Evolutionary conservation across 2,888 invertebrate species (phyloP).

Genomic region (Cancer borealis): DNA sequence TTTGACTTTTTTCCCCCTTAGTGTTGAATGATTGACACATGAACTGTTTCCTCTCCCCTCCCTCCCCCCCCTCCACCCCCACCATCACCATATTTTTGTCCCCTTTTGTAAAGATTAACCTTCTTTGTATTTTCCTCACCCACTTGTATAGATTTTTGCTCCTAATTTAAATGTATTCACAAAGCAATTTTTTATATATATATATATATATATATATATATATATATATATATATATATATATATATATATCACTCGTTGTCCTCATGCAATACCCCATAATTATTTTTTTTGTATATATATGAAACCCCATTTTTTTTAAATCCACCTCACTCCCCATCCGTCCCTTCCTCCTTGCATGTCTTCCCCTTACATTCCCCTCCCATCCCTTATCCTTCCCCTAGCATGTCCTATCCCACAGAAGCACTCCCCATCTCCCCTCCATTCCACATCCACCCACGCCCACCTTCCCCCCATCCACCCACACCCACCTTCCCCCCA

Average conservation of each 20-base stretch:
- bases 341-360: neutral
- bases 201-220: too few species aligned
- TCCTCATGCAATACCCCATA: neutral
- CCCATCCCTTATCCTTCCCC: neutral
- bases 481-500: neutral
- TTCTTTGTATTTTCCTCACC: neutral
- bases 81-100: too few species aligned
- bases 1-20: neutral
- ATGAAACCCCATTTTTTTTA: neutral
- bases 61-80: neutral
- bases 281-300: neutral
- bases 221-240: neutral
- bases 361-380: neutral
- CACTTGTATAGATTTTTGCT: neutral
- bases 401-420: neutral
- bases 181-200: neutral
- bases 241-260: neutral
- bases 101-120: too few species aligned
- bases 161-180: neutral
- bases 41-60: neutral
- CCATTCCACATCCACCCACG: neutral
- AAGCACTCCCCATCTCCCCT: neutral
- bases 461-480: neutral
- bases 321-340: neutral
- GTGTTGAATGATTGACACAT: slow-evolving; percentile 4